phyloP scores from a whole-genome alignment of 2,797 vertebrate species.

The Cephalopachus bancanus region DNA sequence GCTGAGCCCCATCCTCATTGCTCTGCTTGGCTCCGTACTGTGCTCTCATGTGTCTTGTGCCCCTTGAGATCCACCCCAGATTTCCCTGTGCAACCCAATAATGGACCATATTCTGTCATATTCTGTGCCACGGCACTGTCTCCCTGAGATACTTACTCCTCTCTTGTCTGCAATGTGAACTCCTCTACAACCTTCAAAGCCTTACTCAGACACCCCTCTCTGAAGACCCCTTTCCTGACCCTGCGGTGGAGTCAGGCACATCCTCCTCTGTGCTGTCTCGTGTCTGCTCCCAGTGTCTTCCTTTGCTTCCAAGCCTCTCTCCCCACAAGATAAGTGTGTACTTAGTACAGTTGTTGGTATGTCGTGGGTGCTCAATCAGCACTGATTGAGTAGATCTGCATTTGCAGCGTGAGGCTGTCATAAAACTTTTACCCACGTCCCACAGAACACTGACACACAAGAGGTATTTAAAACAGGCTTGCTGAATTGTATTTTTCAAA shows the following conservation, averaged over 20 bases:
- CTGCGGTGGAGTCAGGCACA: neutral
- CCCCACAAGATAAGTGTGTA: neutral
- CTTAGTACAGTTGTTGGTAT: neutral
- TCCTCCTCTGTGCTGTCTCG: neutral
- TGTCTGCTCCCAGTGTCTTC: neutral
- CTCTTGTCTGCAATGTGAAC: neutral
- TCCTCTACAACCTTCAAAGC: conserved; percentile 2
- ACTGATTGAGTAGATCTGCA: neutral
- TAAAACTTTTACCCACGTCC: neutral
- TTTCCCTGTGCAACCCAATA: neutral
- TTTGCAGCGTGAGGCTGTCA: neutral
- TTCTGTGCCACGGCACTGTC: neutral
- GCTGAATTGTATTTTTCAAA: neutral
- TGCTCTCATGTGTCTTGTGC: neutral
- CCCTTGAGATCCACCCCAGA: neutral
- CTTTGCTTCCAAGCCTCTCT: neutral
- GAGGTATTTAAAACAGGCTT: no score
- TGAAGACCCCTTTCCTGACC: neutral
- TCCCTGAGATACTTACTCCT: neutral
- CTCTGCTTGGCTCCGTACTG: neutral
- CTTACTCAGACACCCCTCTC: neutral
- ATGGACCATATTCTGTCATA: neutral
- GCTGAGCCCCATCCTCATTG: rapidly evolving
- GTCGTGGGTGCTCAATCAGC: rapidly evolving
- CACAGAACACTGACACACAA: no score